A percentile compares a stretch with the other conserved stretches of the same genome.
Conservation (phyloP, 2,888 invertebrate genomes). For the Saturnia pavonia region DNA sequence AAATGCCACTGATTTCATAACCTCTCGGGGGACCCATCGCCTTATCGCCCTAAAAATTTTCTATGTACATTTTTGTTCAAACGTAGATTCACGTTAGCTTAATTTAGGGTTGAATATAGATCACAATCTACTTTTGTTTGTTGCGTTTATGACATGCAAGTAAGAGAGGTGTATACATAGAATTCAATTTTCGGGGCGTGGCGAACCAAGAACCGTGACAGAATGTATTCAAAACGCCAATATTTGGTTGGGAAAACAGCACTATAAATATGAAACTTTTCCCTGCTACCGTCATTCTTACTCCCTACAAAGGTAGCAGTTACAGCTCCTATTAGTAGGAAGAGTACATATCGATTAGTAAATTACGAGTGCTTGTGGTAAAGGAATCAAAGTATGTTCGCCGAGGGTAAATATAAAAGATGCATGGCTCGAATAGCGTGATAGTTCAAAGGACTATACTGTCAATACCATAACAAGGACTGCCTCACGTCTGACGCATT, state of each 20-base stretch:
- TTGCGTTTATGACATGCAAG: conserved; percentile 54
- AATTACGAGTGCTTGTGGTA: conserved; percentile 67
- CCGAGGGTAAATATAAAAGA: conserved; percentile 81
- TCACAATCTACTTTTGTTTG: conserved; percentile 35
- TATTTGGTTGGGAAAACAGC: conserved; percentile 72
- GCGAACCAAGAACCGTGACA: conserved; percentile 80
- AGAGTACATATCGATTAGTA: conserved; percentile 67
- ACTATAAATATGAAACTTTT: conserved; percentile 75
- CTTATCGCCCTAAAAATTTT: conserved; percentile 74
- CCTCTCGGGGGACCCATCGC: conserved; percentile 81
- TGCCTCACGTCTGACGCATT: conserved; percentile 49
- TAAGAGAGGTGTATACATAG: conserved; percentile 72
- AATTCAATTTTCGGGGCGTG: conserved; percentile 81
- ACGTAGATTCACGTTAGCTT: conserved; percentile 38
- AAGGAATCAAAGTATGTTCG: conserved; percentile 80
- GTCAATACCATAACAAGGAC: conserved; percentile 57
- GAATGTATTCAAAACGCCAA: conserved; percentile 79
- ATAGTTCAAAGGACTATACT: conserved; percentile 78
- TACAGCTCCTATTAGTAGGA: conserved; percentile 43
- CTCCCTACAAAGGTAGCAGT: conserved; percentile 55
- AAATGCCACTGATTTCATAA: conserved; percentile 87
- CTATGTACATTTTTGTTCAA: conserved; percentile 30
- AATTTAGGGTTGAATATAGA: conserved; percentile 42
- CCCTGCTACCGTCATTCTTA: conserved; percentile 60
- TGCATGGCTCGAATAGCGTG: conserved; percentile 83